A percentile compares a stretch with the other conserved stretches of the same genome.
Conservation (phyloP, 2,113 vertebrate genomes). For the Pyrgilauda ruficollis region DNA sequence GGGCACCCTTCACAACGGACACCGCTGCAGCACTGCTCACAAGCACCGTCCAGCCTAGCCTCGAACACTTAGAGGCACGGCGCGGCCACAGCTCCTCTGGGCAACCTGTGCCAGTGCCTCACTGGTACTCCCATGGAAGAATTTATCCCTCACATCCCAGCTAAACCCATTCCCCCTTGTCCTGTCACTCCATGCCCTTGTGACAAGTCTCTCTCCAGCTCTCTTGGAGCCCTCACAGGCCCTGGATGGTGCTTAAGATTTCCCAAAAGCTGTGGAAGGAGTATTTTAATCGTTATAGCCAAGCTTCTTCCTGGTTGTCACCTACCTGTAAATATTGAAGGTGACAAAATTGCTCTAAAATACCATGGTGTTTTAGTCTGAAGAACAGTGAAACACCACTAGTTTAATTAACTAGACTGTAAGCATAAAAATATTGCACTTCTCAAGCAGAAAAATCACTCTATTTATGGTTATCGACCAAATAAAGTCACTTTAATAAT, state of each 20-base stretch:
- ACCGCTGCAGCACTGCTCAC: background rate
- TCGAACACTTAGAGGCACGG: fast-evolving
- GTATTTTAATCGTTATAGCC: background rate
- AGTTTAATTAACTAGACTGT: too few species aligned
- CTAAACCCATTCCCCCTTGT: background rate
- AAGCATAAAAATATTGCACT: background rate
- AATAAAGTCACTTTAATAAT: background rate
- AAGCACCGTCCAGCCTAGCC: too few species aligned
- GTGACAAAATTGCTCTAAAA: background rate
- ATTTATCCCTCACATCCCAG: background rate
- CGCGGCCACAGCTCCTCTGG: background rate
- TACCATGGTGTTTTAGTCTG: fast-evolving
- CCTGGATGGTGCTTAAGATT: too few species aligned
- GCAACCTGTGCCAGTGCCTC: background rate
- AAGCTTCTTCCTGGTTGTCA: background rate
- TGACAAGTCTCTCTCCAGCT: background rate
- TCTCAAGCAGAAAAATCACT: background rate
- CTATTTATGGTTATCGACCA: background rate
- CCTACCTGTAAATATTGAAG: fast-evolving
- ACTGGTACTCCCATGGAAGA: fast-evolving
- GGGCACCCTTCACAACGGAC: background rate
- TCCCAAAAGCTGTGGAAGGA: background rate
- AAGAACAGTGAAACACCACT: background rate
- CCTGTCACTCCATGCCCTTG: background rate
- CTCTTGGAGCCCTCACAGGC: background rate